phyloP scores from a whole-genome alignment of 2,797 vertebrate genomes.

The Bryconaethiops microstoma region DNA sequence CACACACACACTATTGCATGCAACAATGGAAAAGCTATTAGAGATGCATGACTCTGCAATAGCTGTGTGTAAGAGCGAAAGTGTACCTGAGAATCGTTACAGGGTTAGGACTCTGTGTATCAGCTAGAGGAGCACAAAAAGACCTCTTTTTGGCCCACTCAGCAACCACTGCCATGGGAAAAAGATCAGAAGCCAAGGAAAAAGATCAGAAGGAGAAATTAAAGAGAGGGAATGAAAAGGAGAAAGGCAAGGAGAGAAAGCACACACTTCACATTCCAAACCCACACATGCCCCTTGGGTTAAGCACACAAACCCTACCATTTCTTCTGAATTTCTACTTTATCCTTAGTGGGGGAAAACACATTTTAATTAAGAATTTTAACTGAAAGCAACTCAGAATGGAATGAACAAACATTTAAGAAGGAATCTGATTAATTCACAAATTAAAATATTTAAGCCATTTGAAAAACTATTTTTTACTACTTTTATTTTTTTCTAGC shows the following conservation, averaged over 20 bases:
- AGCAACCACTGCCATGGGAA: slow-evolving; percentile 17
- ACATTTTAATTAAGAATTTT: neutral
- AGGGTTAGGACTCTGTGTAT: slow-evolving; percentile 11
- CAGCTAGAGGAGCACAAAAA: neutral
- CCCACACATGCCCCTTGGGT: slow-evolving; percentile 13
- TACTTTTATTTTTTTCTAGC: no score
- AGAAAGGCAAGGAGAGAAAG: neutral
- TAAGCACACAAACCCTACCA: neutral
- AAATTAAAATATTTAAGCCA: no score
- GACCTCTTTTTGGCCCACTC: slow-evolving; percentile 27
- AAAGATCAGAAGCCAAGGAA: slow-evolving; percentile 1
- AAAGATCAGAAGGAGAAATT: slow-evolving; percentile 19
- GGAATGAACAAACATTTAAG: neutral
- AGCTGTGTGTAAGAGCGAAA: slow-evolving; percentile 44
- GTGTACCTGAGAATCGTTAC: slow-evolving; percentile 31
- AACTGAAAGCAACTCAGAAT: neutral
- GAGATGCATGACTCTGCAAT: slow-evolving; percentile 61
- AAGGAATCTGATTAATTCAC: no score
- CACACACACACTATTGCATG: slow-evolving; percentile 25
- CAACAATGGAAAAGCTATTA: slow-evolving; percentile 55
- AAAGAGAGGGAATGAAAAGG: neutral
- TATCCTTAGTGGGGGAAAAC: neutral
- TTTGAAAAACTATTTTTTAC: no score
- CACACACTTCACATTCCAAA: neutral
- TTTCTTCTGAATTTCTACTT: neutral